These are phyloP conservation scores for Harpalus rubripes DNA, from an alignment of 2,888 invertebrate genomes.

Conservation along the genomic window DNA sequence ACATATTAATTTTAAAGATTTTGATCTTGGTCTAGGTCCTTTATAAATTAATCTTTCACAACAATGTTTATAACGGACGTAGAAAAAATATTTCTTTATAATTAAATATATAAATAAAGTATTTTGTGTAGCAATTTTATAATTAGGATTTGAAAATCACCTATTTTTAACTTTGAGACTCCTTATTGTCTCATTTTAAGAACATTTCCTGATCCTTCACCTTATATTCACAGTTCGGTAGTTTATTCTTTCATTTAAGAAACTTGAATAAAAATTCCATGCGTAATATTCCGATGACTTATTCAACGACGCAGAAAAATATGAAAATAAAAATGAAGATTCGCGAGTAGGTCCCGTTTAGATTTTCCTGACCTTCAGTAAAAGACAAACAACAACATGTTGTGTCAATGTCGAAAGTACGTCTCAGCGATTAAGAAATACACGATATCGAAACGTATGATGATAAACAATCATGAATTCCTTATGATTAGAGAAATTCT, in stretches of 20 bases:
- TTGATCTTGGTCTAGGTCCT: too few relatives aligned
- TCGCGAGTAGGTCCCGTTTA: conserved; percentile 36
- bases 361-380: conserved; percentile 43
- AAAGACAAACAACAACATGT: conserved; percentile 56
- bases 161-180: too few relatives aligned
- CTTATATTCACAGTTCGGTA: background rate
- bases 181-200: too few relatives aligned
- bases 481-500: conserved; percentile 24
- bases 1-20: too few relatives aligned
- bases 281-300: too few relatives aligned
- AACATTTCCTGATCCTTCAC: too few relatives aligned
- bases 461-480: conserved; percentile 37
- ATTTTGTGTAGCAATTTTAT: too few relatives aligned
- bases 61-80: too few relatives aligned
- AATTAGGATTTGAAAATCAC: too few relatives aligned
- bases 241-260: background rate
- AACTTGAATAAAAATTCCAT: background rate
- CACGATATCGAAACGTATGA: conserved; percentile 1
- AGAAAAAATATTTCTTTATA: too few relatives aligned
- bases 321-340: conserved; percentile 32
- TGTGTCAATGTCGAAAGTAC: conserved; percentile 65
- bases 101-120: too few relatives aligned
- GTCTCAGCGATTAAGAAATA: conserved; percentile 36
- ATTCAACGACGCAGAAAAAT: conserved; percentile 29
- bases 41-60: too few relatives aligned